Evolutionary conservation across 2,797 vertebrate genomes (phyloP).

Genomic region (Cynopterus sphinx): DNA sequence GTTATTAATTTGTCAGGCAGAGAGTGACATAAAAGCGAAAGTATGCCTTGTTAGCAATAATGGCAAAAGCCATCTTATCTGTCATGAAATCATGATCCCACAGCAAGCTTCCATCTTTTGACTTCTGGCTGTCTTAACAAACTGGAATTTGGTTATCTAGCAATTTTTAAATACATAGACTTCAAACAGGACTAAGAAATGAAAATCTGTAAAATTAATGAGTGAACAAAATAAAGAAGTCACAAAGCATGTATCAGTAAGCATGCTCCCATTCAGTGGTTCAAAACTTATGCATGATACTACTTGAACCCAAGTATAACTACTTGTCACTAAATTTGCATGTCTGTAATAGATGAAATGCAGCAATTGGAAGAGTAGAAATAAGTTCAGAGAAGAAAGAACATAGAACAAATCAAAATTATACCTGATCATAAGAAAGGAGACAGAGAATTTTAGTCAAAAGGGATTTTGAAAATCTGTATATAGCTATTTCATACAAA

Average conservation of each 20-base stretch:
- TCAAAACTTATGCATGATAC: neutral
- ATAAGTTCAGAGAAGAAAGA: neutral
- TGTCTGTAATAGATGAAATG: neutral
- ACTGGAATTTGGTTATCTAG: neutral
- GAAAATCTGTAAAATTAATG: neutral
- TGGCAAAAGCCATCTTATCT: neutral
- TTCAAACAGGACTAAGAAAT: neutral
- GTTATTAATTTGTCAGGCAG: neutral
- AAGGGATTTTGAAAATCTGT: neutral
- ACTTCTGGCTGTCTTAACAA: neutral
- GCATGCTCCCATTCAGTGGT: neutral
- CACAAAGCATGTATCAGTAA: neutral
- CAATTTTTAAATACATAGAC: neutral
- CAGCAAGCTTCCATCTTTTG: neutral
- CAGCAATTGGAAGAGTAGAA: neutral
- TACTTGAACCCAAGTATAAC: neutral
- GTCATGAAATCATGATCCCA: neutral
- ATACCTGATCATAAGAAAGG: neutral
- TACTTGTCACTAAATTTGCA: neutral
- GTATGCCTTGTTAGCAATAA: slow-evolving; percentile 10
- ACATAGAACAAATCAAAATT: neutral
- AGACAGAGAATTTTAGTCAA: neutral
- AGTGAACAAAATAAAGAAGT: neutral
- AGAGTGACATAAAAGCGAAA: slow-evolving; percentile 8
- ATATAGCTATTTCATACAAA: neutral